Evolutionary conservation across 2,113 vertebrate species (phyloP).

Genomic region (Limanda limanda): DNA sequence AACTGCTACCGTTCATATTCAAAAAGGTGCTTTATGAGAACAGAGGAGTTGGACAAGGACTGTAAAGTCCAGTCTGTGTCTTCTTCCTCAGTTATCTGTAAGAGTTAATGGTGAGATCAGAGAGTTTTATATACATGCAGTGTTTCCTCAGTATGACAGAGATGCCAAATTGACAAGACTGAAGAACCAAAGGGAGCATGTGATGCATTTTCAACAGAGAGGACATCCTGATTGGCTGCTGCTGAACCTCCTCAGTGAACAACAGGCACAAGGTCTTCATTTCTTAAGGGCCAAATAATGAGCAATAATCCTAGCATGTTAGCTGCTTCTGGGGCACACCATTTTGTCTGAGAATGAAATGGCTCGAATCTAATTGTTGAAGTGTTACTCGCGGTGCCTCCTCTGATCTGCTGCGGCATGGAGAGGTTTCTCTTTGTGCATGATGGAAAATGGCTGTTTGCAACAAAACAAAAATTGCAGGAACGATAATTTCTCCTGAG

Average conservation of each 20-base stretch:
- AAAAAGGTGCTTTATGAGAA: conserved; percentile 60
- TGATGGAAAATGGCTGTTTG: conserved; percentile 25
- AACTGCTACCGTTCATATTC: conserved; percentile 21
- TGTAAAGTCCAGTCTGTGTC: neutral
- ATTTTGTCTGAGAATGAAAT: conserved; percentile 19
- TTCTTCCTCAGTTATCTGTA: neutral
- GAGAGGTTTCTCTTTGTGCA: conserved; percentile 41
- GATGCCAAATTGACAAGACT: conserved; percentile 54
- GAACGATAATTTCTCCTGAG: conserved; percentile 16
- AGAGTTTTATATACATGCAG: conserved; percentile 31
- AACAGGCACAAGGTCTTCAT: conserved; percentile 7
- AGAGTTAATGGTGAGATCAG: conserved; percentile 18
- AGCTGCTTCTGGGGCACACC: neutral
- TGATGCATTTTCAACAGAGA: conserved; percentile 28
- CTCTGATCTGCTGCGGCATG: neutral
- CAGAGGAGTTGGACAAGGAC: conserved; percentile 18
- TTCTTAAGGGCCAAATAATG: conserved; percentile 63
- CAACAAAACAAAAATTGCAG: neutral
- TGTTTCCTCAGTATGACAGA: conserved; percentile 21
- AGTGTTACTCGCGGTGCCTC: conserved; percentile 16
- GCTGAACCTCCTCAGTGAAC: conserved; percentile 19
- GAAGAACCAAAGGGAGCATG: conserved; percentile 40
- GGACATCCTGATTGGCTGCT: conserved; percentile 6
- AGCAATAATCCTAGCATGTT: conserved; percentile 36
- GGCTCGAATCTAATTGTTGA: conserved; percentile 4